Evolutionary conservation across 2,888 invertebrate genomes (phyloP), one percentile per base, ranked within the genome.

Genomic region (Alcis repandata): DNA sequence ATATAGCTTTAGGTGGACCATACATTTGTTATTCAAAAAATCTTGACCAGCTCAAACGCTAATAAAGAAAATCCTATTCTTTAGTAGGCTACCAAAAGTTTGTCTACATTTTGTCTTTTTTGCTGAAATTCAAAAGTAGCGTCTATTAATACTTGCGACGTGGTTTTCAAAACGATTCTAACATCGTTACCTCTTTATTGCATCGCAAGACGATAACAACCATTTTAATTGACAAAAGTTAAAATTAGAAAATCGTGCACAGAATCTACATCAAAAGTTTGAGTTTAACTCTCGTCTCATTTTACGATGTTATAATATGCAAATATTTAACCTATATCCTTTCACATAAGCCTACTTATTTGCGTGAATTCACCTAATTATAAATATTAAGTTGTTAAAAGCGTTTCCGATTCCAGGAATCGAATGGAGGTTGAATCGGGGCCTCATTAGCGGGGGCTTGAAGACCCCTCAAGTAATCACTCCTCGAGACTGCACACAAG

Each of bases 381-480:
- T 32, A 20, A 43, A 54, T 33, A 53, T 58, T 48, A 13, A 58
- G 53, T 53, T 32, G 57, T 43, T 43, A 40, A 58, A 63, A 43
- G 36, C 58, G 38, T 53, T 45, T 48, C 36, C 40, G 15, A 13
- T 19, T 38, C 46, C 13, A 19, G 32, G 63, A 58, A 52, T 43
- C 38, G 43, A 27, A 51, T 27, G 38, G 33, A 41, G 52, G 45
- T 46, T 53, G 15, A 52, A 53, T 36, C 17, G 46, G 13, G 15
- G 45, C 33, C 57, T 63, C 63, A 64, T 64, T 59, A 60, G 59
- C 49, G 54, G 32, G 13, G 10, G 27, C 49, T 33, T 32, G 32
- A 11, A 56, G 27, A 19, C 33, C n/a, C 43, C 45, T 40, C 22
- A 49, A 59, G 59, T 59, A 59, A 64, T 63, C 58, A 59, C 63